Conservation (phyloP, 2,113 vertebrate species). For the Psilopogon haemacephalus region DNA sequence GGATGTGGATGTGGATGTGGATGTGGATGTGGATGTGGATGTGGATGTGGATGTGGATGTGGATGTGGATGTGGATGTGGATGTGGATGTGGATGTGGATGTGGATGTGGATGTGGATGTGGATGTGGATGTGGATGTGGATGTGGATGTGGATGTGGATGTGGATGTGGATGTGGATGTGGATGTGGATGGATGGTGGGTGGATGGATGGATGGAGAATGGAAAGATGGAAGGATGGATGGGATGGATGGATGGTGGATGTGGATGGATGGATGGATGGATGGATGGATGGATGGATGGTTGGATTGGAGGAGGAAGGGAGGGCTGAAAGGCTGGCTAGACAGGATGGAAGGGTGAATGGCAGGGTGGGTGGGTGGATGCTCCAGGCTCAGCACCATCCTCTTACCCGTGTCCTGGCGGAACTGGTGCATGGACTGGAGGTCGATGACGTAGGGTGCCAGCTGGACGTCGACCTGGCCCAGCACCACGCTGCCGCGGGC, state of each 20-base stretch:
- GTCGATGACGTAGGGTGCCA: slow-evolving; percentile 92
- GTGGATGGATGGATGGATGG: background rate
- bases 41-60: no score
- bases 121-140: background rate
- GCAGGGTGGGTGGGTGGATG: background rate
- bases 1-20: background rate
- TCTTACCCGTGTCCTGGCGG: slow-evolving; percentile 92
- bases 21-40: no score
- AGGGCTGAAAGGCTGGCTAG: no score
- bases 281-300: background rate
- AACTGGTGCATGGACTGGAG: slow-evolving; percentile 98
- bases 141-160: no score
- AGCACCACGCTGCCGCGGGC: slow-evolving; percentile 87
- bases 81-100: no score
- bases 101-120: rapidly evolving
- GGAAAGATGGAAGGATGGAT: background rate
- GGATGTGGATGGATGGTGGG: no score
- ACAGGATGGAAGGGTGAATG: no score
- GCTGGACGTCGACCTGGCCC: slow-evolving; percentile 90
- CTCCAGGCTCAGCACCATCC: background rate
- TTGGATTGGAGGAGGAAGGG: background rate
- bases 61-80: no score
- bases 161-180: no score
- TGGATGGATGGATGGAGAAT: no score
- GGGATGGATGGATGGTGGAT: rapidly evolving